Evolutionary conservation across 1,140 invertebrate species (phyloP).

Genomic region (Plodia interpunctella): DNA sequence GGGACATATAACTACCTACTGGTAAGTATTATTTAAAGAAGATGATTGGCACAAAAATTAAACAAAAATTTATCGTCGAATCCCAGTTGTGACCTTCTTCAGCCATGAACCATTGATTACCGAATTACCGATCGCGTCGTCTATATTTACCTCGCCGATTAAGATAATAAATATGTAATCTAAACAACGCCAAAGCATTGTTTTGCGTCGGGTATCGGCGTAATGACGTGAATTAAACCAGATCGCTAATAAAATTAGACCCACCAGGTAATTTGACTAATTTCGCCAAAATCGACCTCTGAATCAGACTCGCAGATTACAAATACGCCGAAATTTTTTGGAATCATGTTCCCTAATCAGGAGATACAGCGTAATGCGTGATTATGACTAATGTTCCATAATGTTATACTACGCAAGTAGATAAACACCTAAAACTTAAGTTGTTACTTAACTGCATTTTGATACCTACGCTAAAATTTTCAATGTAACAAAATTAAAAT

Average conservation of each 20-base stretch:
- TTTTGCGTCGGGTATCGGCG: constrained; percentile 43
- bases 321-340: constrained; percentile 37
- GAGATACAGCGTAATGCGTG: constrained; percentile 18
- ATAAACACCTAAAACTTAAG: background rate
- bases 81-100: constrained; percentile 54
- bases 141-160: constrained; percentile 70
- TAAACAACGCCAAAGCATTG: constrained; percentile 67
- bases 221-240: constrained; percentile 66
- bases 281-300: constrained; percentile 58
- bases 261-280: constrained; percentile 61
- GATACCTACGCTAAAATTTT: no score
- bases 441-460: background rate
- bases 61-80: constrained; percentile 49
- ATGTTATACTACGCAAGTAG: background rate
- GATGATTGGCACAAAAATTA: constrained; percentile 12
- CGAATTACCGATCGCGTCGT: constrained; percentile 61
- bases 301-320: constrained; percentile 53
- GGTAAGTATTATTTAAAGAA: no score
- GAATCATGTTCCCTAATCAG: constrained; percentile 31
- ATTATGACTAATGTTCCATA: constrained; percentile 8
- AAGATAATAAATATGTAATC: constrained; percentile 75
- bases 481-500: no score
- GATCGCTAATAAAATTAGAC: constrained; percentile 72
- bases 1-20: no score
- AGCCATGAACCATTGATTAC: constrained; percentile 62